phyloP scores from a whole-genome alignment of 53 echinoderm and acorn worm genomes.

The Pentamera pediparva region DNA sequence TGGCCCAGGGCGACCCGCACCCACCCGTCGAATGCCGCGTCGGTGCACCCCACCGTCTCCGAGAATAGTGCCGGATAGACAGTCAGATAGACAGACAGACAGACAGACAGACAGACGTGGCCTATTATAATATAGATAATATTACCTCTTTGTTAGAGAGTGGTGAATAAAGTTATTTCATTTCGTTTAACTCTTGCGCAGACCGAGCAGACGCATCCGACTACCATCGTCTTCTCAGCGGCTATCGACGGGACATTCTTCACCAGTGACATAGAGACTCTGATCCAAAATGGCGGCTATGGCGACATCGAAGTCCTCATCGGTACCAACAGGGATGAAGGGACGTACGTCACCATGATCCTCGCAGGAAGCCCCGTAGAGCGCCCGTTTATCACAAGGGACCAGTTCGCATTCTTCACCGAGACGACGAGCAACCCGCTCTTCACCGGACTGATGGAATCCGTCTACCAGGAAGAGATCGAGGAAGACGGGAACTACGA shows the following conservation, averaged over 20 bases:
- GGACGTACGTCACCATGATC: not conserved
- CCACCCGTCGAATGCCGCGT: too few species aligned
- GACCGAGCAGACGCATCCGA: too few species aligned
- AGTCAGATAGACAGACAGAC: too few species aligned
- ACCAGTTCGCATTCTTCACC: not conserved
- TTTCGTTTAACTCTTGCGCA: too few species aligned
- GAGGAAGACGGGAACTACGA: not conserved
- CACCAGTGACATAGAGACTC: not conserved
- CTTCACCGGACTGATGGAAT: not conserved
- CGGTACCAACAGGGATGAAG: not conserved
- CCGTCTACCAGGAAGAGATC: not conserved
- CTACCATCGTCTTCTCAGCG: too few species aligned
- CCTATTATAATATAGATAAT: too few species aligned
- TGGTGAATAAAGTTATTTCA: too few species aligned
- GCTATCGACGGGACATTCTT: not conserved
- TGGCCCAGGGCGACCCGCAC: too few species aligned
- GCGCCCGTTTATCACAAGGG: not conserved
- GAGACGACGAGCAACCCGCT: not conserved
- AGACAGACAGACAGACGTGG: too few species aligned
- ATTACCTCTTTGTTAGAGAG: too few species aligned
- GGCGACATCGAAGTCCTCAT: not conserved
- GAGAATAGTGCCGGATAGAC: too few species aligned
- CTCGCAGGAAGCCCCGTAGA: not conserved
- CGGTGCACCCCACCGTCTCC: too few species aligned
- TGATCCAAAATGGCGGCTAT: not conserved